phyloP scores from a whole-genome alignment of 1,140 invertebrate species.

The Sarcophaga peregrina region DNA sequence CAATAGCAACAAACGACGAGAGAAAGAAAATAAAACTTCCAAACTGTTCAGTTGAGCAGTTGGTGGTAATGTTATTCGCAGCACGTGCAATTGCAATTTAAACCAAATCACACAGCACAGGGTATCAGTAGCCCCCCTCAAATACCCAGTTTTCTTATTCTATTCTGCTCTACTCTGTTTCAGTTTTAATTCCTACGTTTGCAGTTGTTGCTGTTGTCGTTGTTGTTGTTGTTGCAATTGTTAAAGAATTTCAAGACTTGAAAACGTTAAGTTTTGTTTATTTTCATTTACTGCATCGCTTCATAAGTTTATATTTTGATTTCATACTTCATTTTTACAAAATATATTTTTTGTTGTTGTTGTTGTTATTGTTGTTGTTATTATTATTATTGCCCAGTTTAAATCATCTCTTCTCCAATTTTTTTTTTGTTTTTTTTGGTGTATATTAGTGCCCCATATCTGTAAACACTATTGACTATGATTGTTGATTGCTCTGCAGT shows the following conservation, averaged over 20 bases:
- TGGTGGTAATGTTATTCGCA: constrained; percentile 24
- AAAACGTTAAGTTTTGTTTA: constrained; percentile 12
- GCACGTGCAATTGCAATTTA: constrained; percentile 26
- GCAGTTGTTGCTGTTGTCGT: background rate
- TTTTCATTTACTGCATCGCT: background rate
- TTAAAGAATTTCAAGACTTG: background rate
- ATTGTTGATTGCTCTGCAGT: constrained; percentile 1
- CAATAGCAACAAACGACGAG: no score
- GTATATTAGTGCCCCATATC: constrained; percentile 6
- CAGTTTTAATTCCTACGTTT: background rate
- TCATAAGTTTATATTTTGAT: constrained; percentile 16
- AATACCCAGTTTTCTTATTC: background rate
- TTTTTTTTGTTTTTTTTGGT: background rate
- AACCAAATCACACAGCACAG: constrained; percentile 24
- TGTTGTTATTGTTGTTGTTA: background rate
- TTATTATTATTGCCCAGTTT: constrained; percentile 9
- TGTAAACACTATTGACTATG: constrained; percentile 1
- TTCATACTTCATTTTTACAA: constrained; percentile 9
- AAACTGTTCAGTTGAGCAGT: background rate
- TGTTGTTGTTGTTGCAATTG: constrained; percentile 2
- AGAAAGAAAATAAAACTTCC: background rate
- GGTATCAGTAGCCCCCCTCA: background rate
- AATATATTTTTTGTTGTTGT: no score
- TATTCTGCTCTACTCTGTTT: background rate
- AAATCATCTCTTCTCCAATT: background rate